Base-by-base conservation (phyloP, 2,888 invertebrate species). In the Plagodis pulveraria region DNA sequence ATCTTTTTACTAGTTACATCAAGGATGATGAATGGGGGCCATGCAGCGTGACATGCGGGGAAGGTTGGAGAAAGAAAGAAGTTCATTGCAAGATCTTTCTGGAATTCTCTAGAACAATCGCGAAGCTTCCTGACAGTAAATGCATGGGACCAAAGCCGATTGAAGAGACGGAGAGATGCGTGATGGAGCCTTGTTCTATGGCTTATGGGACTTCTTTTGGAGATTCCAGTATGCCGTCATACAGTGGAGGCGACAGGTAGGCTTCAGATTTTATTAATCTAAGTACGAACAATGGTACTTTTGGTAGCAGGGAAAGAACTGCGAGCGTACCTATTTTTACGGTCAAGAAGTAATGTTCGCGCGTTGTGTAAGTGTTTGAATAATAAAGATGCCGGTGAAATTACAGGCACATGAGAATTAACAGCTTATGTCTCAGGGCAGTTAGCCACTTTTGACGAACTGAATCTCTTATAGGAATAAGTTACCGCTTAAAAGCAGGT, bases 81-180 rank as follows among this genome's bases (percentile, higher is more conserved):
- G 98, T 98, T n/a, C 95, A 96, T 72, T 99, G 99, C 91, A 98
- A 97, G 93, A 98, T 99, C 74, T 98, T 97, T 87, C 92, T 99
- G 63, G 98, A 98, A 84, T 98, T 98, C 86, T 97, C 98, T 58
- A 94, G 96, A 69, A 98, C 98, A 0, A 96, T 97, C 53, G 97
- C 97, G 6, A 97, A 96, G 70, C 92, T 98, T 8, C 97, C 98
- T 0, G 98, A 98, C 78, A 94, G 95, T 53, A 96, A 98, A 78
- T 99, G 99, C 80, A 95, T 96, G 72, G 98, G 98, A 0, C 95
- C 95, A 0, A 98, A 97, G 78, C 98, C 98, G 0, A 83, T 94
- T 0, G 96, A 96, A 73, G 96, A 97, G 70, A 95, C 95, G 0
- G 97, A 98, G 79, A 93, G 95, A 74, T 99, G 98, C 77, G 94